Base-by-base conservation (phyloP, 2,797 vertebrate species). In the Yasuhikotakia modesta region DNA sequence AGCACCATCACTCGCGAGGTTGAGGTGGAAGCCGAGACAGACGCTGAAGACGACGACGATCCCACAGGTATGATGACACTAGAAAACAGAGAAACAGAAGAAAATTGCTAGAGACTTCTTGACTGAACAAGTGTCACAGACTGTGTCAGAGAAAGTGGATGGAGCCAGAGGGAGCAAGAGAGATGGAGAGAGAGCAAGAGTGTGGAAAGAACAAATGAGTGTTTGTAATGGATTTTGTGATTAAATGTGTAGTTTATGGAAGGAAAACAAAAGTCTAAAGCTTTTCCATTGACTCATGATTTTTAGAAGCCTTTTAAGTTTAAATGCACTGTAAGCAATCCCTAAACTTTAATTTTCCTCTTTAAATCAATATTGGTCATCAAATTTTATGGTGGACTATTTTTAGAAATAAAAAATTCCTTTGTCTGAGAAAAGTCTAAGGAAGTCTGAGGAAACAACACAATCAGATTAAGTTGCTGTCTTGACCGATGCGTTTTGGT, bases 1-100 rank as follows among this genome's bases (percentile, higher is more conserved):
- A 99, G 98, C 91, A 99, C 97, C 84, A 95, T 99, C 88, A 98
- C 95, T 0, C 92, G 96, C 0, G 96, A 98, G 83, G 96, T 98
- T 0, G 96, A 98, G 83, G 96, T 98, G 83, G 96, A 98, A 84
- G 92, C 94, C 0, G 95, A 98, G 58, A 85, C 93, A 0, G 96
- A 97, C 0, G 61, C 89, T 1, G 92, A 92, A 74, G 91, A 90
- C 77, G 95, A 94, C 0, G 97, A 99, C 32, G 96, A 99, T 83
- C 97, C 97, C 12, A 98, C 97, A 79, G 97, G 97, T 99, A 82
- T 16, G 55, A 13, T 35, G 12, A 39, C 65, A 61, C 3, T 58
- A 50, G 48, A 39, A 6, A 39, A 39, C 35, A 39, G 35, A 39
- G 35, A 39, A 39, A 39, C 35, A 39, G 6, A 39, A 39, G 8